Percentiles rank a stretch among this genome's conserved stretches.
Evolutionary conservation across 2,113 vertebrate species (phyloP).

Genomic region (Suncus etruscus): DNA sequence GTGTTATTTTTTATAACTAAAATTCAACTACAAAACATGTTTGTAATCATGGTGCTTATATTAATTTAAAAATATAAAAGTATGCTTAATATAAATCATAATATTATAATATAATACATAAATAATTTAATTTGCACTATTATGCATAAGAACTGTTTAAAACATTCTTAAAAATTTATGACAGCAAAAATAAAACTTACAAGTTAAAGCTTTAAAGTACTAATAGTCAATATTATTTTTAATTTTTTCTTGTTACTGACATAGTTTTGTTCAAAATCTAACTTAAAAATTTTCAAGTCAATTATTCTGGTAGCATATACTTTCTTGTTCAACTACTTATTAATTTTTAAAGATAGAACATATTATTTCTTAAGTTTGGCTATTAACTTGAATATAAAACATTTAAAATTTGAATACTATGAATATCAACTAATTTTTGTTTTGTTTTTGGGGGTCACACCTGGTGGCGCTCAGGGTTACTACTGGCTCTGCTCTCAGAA

Average conservation of each 20-base stretch:
- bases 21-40: no score
- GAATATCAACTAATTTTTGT: not conserved
- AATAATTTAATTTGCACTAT: not conserved
- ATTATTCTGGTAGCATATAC: not conserved
- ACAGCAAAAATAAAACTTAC: not conserved
- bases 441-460: no score
- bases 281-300: not conserved
- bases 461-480: no score
- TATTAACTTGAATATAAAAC: not conserved
- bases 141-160: slow-evolving; percentile 42
- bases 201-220: not conserved
- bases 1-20: no score
- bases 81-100: not conserved
- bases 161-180: not conserved
- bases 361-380: not conserved
- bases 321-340: not conserved
- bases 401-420: not conserved
- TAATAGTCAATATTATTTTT: not conserved
- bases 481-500: no score
- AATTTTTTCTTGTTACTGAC: not conserved
- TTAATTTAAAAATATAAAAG: not conserved
- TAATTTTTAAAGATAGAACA: not conserved
- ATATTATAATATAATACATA: not conserved
- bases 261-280: not conserved
- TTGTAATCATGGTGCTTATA: no score